Conservation (phyloP, 2,113 vertebrate genomes). For the Podarcis cretensis region DNA sequence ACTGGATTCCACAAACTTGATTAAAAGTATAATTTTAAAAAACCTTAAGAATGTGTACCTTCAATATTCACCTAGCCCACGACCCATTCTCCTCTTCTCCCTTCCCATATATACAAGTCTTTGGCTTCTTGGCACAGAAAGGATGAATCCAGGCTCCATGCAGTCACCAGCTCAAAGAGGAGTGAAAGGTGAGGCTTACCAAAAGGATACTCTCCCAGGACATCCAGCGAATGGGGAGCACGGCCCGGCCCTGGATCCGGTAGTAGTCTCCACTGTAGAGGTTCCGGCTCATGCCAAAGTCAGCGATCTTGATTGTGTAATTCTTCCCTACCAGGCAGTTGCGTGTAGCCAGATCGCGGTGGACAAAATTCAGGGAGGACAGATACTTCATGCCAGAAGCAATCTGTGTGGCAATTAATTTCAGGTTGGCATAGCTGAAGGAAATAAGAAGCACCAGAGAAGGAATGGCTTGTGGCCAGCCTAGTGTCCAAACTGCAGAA, state of each 20-base stretch:
- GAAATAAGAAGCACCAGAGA: not conserved
- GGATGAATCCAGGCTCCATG: too few species aligned
- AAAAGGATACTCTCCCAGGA: conserved; percentile 98
- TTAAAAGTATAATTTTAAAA: not conserved
- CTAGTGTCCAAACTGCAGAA: not conserved
- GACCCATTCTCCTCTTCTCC: not conserved
- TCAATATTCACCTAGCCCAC: not conserved
- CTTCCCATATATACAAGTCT: not conserved
- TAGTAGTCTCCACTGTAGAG: conserved; percentile 98
- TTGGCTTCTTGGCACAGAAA: not conserved
- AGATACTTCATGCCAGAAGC: conserved; percentile 97
- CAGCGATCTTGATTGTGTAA: conserved; percentile 96
- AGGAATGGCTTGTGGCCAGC: not conserved
- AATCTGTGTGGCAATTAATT: conserved; percentile 91
- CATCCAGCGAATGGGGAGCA: conserved; percentile 99
- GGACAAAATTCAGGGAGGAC: conserved; percentile 96
- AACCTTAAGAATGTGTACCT: not conserved
- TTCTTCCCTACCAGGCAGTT: conserved; percentile 96
- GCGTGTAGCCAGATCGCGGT: conserved; percentile 95
- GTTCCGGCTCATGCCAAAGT: conserved; percentile 98
- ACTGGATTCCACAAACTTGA: not conserved
- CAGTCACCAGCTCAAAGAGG: not conserved
- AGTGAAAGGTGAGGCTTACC: conserved; percentile 72
- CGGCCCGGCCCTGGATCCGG: conserved; percentile 94
- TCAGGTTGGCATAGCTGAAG: conserved; percentile 83